Percentiles rank a stretch among this genome's conserved stretches.
Conservation (phyloP, 2,113 vertebrate species). For the Saguinus midas region DNA sequence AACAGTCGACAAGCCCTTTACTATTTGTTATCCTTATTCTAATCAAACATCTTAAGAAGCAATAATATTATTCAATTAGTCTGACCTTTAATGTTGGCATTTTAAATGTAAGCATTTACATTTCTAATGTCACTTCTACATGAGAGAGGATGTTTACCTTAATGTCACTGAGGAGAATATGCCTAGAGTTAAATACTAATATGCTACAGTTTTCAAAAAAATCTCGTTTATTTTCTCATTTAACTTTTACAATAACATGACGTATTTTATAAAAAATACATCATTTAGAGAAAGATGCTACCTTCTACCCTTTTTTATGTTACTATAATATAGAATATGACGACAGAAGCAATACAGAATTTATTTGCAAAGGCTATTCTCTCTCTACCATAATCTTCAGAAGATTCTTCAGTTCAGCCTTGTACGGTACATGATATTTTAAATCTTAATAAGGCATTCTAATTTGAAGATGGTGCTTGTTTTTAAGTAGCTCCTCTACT, state of each 20-base stretch:
- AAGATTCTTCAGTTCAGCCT: conserved; percentile 25
- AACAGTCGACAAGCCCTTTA: background rate
- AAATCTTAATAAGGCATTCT: background rate
- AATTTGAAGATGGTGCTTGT: background rate
- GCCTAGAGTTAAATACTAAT: background rate
- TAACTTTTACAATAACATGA: background rate
- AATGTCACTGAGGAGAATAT: background rate
- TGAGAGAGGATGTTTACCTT: background rate
- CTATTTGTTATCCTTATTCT: background rate
- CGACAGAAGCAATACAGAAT: conserved; percentile 69
- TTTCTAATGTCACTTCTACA: background rate
- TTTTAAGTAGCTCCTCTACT: background rate
- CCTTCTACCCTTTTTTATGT: background rate
- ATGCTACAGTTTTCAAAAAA: background rate
- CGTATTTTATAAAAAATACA: background rate
- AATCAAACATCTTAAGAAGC: conserved; percentile 1
- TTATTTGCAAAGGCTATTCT: conserved; percentile 55
- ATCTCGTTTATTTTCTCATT: background rate
- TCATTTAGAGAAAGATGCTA: background rate
- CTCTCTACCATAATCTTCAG: conserved; percentile 50
- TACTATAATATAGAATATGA: conserved; percentile 22
- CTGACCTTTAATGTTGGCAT: background rate
- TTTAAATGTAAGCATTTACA: background rate
- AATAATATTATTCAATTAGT: background rate
- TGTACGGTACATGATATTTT: background rate